These are phyloP conservation scores for Heterotilapia buettikoferi DNA, from an alignment of 2,113 vertebrate species.

Conservation along the genomic window DNA sequence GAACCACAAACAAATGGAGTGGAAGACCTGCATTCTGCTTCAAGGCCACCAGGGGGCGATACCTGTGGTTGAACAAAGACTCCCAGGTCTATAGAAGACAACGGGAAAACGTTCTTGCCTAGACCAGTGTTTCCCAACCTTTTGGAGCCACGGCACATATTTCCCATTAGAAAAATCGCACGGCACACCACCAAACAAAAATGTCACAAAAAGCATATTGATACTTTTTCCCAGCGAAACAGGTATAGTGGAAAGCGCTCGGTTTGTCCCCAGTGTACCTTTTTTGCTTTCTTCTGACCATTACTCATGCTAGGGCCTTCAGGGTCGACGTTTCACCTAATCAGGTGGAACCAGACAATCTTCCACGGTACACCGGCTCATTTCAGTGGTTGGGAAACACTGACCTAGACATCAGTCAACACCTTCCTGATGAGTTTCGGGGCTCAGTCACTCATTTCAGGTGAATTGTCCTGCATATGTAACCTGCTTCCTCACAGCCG, in stretches of 20 bases:
- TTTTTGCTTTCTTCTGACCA: not conserved
- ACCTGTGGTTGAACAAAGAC: not conserved
- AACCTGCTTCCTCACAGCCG: not conserved
- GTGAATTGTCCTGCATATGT: not conserved
- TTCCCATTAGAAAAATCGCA: not conserved
- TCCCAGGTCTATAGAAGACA: fast-evolving
- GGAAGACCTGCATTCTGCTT: not conserved
- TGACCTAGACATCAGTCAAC: not conserved
- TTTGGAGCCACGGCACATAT: not conserved
- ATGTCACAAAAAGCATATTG: not conserved
- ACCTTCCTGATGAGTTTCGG: not conserved
- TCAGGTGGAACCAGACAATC: not conserved
- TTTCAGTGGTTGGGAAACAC: not conserved
- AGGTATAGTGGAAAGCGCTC: fast-evolving
- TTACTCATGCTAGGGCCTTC: not conserved
- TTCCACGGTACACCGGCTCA: fast-evolving
- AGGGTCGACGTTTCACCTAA: not conserved
- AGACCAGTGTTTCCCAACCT: not conserved
- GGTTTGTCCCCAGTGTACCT: not conserved
- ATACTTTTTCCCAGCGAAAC: not conserved
- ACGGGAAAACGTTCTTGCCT: not conserved
- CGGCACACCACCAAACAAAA: not conserved
- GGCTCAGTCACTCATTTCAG: not conserved
- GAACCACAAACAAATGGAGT: not conserved
- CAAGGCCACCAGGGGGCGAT: fast-evolving